Evolutionary conservation across 2,888 invertebrate species (phyloP).

Genomic region (Syrista parreyssii): DNA sequence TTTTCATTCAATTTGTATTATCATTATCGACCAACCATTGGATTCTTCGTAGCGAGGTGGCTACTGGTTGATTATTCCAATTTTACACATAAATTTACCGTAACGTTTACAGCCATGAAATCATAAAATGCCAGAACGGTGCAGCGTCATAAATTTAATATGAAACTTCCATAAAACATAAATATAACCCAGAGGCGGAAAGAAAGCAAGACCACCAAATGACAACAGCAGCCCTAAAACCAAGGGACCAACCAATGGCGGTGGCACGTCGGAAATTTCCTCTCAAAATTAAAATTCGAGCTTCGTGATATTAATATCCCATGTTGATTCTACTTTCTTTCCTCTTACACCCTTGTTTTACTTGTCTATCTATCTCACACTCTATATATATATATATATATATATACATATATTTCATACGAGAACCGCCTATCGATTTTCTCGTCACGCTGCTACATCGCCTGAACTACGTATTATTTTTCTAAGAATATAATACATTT

Average conservation of each 20-base stretch:
- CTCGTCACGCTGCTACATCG: background rate
- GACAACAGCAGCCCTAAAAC: slow-evolving; percentile 37
- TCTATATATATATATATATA: no score
- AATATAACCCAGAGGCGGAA: slow-evolving; percentile 40
- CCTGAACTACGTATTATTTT: background rate
- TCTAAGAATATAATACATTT: background rate
- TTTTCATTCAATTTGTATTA: background rate
- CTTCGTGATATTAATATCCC: slow-evolving; percentile 35
- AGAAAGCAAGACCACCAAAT: slow-evolving; percentile 35
- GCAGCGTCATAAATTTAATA: slow-evolving; percentile 58
- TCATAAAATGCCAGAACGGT: slow-evolving; percentile 48
- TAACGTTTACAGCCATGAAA: slow-evolving; percentile 46
- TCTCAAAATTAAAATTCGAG: slow-evolving; percentile 43
- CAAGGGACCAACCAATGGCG: background rate
- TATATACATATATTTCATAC: no score
- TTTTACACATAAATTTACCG: slow-evolving; percentile 48
- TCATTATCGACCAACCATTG: background rate
- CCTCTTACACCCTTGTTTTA: background rate
- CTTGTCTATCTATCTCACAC: background rate
- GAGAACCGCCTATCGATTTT: background rate
- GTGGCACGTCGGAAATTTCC: slow-evolving; percentile 35
- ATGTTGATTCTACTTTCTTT: background rate
- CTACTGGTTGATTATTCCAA: slow-evolving; percentile 34
- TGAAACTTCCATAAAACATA: slow-evolving; percentile 57
- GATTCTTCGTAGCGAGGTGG: background rate